Evolutionary conservation across 1,140 invertebrate species (phyloP), one percentile per base, ranked within the genome.

Genomic region (Hyphantria cunea): DNA sequence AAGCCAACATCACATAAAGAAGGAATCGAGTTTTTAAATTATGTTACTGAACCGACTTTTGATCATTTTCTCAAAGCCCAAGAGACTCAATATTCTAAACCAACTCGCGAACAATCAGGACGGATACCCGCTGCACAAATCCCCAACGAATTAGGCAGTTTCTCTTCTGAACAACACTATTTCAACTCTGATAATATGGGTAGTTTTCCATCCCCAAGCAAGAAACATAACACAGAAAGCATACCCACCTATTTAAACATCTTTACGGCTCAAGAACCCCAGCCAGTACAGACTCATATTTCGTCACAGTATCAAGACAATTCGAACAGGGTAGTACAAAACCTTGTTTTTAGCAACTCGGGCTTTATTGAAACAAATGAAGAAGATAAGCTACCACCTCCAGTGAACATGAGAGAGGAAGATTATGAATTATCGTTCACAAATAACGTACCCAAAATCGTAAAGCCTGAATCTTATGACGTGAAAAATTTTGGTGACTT

Each of bases 401-500:
- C 84, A 11, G 34, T 68, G 8, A 86, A 86, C 64, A 63, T 87
- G 50, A 72, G 82, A 47, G 76, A 82, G 8, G 66, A 73, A 33
- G 79, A 85, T 34, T 76, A 68, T 44, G 78, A 75, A n/a, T 64
- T 64, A 3, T 80, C 85, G 0, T 81, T 64, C 37, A 84, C 85
- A 0, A 76, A 87, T 52, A 82, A 87, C 53, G 74, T 84, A 5
- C 80, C 78, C 0, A 70, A 66, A n/a, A 62, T 87, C 3, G 71
- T 80, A 0, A 80, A 75, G 41, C 59, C 70, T 6, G 72, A 78
- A 8, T 62, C 64, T 6, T 90, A 90, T 49, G 78, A 79, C 58
- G 42, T 82, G 6, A 79, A 86, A 52, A 84, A 73, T 60, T 82
- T 88, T 25, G 81, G 79, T 0, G 66, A 82, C 51, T 54, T 90